Base-by-base conservation (phyloP, 2,113 vertebrate genomes). In the Lota lota region DNA sequence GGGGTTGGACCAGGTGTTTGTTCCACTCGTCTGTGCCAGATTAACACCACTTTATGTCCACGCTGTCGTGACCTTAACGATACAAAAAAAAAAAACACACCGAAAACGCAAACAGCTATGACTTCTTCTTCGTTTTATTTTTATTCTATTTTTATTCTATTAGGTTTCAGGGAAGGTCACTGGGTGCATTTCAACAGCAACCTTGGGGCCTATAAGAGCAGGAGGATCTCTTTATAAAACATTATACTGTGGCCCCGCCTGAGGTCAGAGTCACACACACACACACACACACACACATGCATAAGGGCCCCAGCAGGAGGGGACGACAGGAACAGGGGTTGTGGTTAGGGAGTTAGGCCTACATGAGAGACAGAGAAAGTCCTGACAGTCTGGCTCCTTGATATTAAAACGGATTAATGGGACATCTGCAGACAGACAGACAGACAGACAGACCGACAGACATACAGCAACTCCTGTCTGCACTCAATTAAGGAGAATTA, bases 401-500 rank as follows among this genome's bases (percentile, higher is more conserved):
- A 79, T 74, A 68, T 12, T 21, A 64, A 68, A 59, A 67, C 40
- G 73, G 74, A 58, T 67, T 28, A 28, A 50, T 68, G 20, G 16
- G 22, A 63, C 22, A 14, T 59, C 70, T 69, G 36, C 72, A 71
- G 77, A 71, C 72, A 73, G 71, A 70, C 79, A 58, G 54, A 72
- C 22, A 73, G 63, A 51, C 68, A 64, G 62, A 68, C 56, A 28
- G 4, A 28, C 28, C 4, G 4, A 28, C 2, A 28, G 1, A 28
- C 28, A 28, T 5, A 28, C 1, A 77, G 15, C 76, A 75, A 80
- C 86, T 87, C 73, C 85, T 63, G 82, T 79, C 83, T 87, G 83
- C 81, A 79, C 74, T 75, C 47, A 85, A 84, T 84, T 83, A 83
- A 70, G 64, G 59, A 81, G 68, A 82, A 81, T 87, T 80, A 81